These are phyloP conservation scores for Parthenolecanium corni DNA, from an alignment of 2,888 invertebrate species.

Conservation along the genomic window DNA sequence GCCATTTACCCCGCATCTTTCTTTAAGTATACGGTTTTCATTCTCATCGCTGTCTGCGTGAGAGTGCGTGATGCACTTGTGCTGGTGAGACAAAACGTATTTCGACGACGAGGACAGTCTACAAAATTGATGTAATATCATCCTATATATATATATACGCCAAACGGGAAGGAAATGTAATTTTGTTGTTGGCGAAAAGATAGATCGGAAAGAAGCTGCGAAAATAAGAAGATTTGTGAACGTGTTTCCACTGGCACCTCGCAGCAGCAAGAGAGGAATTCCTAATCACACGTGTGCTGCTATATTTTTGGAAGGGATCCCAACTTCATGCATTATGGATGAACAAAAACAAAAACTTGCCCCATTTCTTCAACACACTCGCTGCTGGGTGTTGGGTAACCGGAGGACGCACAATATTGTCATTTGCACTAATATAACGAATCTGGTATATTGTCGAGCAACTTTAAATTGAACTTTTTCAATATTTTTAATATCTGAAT, in stretches of 20 bases:
- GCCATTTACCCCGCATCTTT: too few relatives aligned
- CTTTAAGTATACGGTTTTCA: too few relatives aligned
- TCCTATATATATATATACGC: neutral
- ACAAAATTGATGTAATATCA: constrained; percentile 19
- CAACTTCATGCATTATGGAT: constrained; percentile 27
- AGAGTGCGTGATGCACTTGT: too few relatives aligned
- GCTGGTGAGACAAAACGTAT: neutral
- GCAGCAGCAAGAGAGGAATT: constrained; percentile 18
- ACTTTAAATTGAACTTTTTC: too few relatives aligned
- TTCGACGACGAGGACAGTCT: constrained; percentile 12
- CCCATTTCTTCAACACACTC: constrained; percentile 16
- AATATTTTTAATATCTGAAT: too few relatives aligned
- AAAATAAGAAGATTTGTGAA: constrained; percentile 24
- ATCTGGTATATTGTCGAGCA: neutral
- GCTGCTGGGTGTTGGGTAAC: neutral
- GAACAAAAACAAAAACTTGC: constrained; percentile 24
- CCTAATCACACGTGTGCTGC: constrained; percentile 21
- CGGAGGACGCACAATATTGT: constrained; percentile 8
- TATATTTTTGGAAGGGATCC: constrained; percentile 12
- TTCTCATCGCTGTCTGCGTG: too few relatives aligned
- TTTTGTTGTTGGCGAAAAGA: constrained; percentile 18
- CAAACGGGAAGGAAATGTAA: constrained; percentile 19
- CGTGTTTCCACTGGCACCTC: constrained; percentile 17
- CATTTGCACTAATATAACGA: constrained; percentile 6
- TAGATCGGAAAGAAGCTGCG: constrained; percentile 10